Conservation (phyloP, 2,888 invertebrate species). For the Sympetrum striolatum region DNA sequence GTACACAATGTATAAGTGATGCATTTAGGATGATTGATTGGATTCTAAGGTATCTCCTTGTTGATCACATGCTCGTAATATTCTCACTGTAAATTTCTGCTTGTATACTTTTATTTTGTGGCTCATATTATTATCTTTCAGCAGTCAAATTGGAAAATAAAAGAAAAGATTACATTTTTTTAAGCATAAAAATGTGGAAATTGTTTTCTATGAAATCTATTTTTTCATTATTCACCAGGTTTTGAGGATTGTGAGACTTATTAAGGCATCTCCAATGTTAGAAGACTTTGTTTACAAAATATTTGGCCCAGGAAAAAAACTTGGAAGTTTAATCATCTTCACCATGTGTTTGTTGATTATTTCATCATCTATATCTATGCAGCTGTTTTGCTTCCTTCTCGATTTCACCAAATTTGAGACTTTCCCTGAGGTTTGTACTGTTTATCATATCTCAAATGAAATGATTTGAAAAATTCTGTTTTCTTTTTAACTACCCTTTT, state of each 20-base stretch:
- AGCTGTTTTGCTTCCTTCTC: constrained; percentile 94
- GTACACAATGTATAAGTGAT: too few species aligned
- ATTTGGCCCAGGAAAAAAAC: constrained; percentile 93
- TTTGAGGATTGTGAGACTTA: constrained; percentile 89
- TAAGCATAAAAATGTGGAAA: too few species aligned
- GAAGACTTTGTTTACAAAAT: constrained; percentile 98
- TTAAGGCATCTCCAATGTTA: constrained; percentile 97
- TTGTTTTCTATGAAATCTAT: too few species aligned
- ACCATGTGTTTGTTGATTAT: constrained; percentile 99
- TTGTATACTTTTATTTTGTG: too few species aligned
- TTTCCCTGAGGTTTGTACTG: constrained; percentile 81
- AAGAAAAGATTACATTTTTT: too few species aligned
- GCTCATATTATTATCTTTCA: too few species aligned
- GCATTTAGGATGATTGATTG: too few species aligned
- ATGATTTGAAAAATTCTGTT: neutral
- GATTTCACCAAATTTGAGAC: constrained; percentile 98
- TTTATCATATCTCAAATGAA: neutral
- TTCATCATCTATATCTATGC: constrained; percentile 98
- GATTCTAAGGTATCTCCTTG: too few species aligned
- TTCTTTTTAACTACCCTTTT: constrained; percentile 19
- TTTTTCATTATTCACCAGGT: constrained; percentile 68
- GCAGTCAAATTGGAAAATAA: too few species aligned
- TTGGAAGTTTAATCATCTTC: constrained; percentile 99
- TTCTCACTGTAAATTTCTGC: too few species aligned
- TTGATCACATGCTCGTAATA: too few species aligned